These are phyloP conservation scores for Baryphthengus martii DNA, from an alignment of 2,113 vertebrate genomes.

Conservation along the genomic window DNA sequence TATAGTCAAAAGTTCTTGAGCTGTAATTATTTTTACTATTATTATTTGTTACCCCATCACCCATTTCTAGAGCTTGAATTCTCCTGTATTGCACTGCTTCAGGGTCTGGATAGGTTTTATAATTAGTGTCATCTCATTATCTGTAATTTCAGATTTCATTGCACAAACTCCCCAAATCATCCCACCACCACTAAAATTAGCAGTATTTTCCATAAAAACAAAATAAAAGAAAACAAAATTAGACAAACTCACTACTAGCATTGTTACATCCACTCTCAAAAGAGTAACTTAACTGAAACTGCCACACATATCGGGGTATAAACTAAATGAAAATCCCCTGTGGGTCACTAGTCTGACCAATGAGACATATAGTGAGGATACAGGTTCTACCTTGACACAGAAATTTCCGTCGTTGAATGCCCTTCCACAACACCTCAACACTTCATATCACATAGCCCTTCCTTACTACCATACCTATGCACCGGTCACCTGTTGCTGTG, in stretches of 20 bases:
- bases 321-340: neutral
- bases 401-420: neutral
- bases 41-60: neutral
- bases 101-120: neutral
- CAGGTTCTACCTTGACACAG: neutral
- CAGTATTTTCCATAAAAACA: neutral
- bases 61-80: neutral
- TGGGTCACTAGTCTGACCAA: neutral
- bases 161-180: neutral
- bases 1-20: neutral
- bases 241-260: neutral
- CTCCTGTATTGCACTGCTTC: neutral
- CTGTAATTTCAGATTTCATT: neutral
- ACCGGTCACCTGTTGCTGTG: rapidly evolving
- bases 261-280: neutral
- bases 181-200: neutral
- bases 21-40: neutral
- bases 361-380: neutral
- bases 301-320: neutral
- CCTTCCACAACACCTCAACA: neutral
- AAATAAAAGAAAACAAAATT: neutral
- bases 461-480: neutral
- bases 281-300: neutral
- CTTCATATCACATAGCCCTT: neutral
- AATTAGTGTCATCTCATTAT: neutral